These are phyloP conservation scores for Tragelaphus buxtoni DNA, from an alignment of 2,113 vertebrate genomes.

Conservation along the genomic window DNA sequence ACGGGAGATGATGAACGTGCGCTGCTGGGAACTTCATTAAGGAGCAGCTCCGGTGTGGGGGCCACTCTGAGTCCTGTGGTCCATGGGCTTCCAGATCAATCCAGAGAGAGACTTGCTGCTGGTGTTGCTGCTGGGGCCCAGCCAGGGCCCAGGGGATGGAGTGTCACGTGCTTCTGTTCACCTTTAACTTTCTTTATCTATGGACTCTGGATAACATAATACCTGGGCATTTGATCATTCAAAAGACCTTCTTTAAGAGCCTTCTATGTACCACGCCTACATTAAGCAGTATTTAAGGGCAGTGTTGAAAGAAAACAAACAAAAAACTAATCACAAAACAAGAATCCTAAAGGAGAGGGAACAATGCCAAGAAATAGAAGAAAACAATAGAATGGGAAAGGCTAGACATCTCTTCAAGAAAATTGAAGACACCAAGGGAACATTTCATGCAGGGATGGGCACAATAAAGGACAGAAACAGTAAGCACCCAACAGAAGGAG, in stretches of 20 bases:
- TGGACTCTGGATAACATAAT: neutral
- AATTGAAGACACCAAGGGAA: neutral
- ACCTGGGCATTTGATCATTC: no score
- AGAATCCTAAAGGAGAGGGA: neutral
- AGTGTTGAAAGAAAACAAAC: neutral
- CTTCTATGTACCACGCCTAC: accelerated
- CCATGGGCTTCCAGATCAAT: neutral
- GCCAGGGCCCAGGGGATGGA: neutral
- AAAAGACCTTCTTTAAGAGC: neutral
- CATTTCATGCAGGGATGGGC: neutral
- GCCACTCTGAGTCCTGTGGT: neutral
- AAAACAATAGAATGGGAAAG: neutral
- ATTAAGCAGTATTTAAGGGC: neutral
- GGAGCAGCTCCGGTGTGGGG: neutral
- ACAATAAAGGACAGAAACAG: neutral
- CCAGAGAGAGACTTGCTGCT: neutral
- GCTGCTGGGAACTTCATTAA: neutral
- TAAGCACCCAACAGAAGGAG: neutral
- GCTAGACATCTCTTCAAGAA: neutral
- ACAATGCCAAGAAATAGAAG: neutral
- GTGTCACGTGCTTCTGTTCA: accelerated
- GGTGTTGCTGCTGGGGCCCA: neutral
- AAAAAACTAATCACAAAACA: neutral
- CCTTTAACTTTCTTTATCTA: neutral
- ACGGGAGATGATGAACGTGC: neutral